Evolutionary conservation across 2,113 vertebrate species (phyloP).

Genomic region (Perca flavescens): DNA sequence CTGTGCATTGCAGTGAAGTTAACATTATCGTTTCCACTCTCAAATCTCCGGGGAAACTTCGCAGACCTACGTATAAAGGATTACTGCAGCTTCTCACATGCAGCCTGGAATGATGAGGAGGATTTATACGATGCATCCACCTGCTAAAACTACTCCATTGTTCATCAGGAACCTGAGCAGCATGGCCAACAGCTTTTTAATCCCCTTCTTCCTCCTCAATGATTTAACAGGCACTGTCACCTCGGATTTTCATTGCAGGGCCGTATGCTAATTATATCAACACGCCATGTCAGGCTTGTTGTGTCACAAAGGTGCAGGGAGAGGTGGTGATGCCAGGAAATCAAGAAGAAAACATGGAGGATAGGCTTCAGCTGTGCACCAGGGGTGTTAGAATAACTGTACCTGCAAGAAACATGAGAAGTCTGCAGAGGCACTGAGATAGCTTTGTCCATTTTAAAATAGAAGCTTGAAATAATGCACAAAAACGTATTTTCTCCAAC

Average conservation of each 20-base stretch:
- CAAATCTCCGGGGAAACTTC: constrained; percentile 14
- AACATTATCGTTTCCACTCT: constrained; percentile 22
- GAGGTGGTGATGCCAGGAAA: constrained; percentile 5
- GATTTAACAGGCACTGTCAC: constrained; percentile 58
- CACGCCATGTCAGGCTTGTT: constrained; percentile 32
- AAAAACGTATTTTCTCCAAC: background rate
- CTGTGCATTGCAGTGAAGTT: constrained; percentile 5
- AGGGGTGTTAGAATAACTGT: constrained; percentile 1
- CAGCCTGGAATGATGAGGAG: background rate
- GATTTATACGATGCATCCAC: constrained; percentile 4
- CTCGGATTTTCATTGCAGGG: constrained; percentile 37
- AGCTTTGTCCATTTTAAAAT: background rate
- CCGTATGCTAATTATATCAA: constrained; percentile 46
- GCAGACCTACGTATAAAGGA: background rate
- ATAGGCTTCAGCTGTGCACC: constrained; percentile 30
- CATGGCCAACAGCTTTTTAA: constrained; percentile 50
- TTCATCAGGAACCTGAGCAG: constrained; percentile 12
- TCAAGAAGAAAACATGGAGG: background rate
- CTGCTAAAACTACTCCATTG: constrained; percentile 5
- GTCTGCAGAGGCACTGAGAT: constrained; percentile 7
- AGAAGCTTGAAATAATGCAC: constrained; percentile 9
- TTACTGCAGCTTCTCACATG: constrained; percentile 26
- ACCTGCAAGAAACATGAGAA: constrained; percentile 13
- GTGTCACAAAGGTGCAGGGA: constrained; percentile 32
- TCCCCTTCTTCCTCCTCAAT: constrained; percentile 52